Evolutionary conservation across 2,113 vertebrate genomes (phyloP), one percentile per base, ranked within the genome.

Genomic region (Brienomyrus brachyistius): DNA sequence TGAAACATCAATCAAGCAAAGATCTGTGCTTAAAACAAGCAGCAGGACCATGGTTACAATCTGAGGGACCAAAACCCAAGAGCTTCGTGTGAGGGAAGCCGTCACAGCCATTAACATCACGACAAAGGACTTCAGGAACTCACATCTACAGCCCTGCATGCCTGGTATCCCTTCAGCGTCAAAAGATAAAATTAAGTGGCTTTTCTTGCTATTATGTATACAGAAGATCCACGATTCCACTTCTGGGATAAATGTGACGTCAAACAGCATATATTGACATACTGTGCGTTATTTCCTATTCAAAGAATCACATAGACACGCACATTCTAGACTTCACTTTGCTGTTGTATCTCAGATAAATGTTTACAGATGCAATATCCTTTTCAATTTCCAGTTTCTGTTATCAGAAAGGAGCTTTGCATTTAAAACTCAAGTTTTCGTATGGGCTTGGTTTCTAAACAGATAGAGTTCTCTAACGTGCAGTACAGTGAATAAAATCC

Each of bases 351-450:
- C 82, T 13, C 17, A 23, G 82, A 74, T 74, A 59, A 59, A 23
- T 88, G 47, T 51, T 51, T 21, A 59, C 48, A 84, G 51, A 85
- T 84, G 48, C 51, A 85, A 88, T 88, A 47, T 66, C 80, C 27
- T 47, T 62, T 66, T 85, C 51, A 89, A 48, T 62, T 85, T 89
- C 21, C 35, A 89, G 11, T 4, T 10, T 47, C 80, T 62, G 54
- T 27, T 43, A 70, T 70, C 82, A 51, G 45, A 51, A 35, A 66
- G 1, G 15, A 50, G 9, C 52, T 62, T 50, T 47, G 43, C 17
- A 59, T 54, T 48, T 90, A 86, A 66, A 23, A 7, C 89, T 35
- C 59, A 51, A 47, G 59, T 84, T 47, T 43, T 74, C 59, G 40
- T 17, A 9, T 40, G 5, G 70, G 83, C 83, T 50, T 40, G 45